phyloP scores from a whole-genome alignment of 35 echinoderm and acorn worm species.

The Heliocidaris erythrogramma region DNA sequence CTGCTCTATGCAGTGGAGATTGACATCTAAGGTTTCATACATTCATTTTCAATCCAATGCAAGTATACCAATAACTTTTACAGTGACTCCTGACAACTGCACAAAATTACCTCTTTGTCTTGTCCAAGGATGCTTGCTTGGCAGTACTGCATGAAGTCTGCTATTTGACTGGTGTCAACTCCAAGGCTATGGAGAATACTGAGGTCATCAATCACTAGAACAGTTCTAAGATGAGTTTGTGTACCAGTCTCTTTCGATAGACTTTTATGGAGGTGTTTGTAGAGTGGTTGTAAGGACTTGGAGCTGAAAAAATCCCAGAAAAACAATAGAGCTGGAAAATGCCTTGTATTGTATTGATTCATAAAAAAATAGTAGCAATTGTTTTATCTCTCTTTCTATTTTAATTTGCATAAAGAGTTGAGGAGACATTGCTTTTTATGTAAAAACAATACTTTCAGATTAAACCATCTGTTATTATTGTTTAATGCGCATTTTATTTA shows the following conservation, averaged over 20 bases:
- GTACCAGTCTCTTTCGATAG: neutral
- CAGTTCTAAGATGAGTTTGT: neutral
- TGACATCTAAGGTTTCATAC: no score
- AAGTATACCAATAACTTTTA: no score
- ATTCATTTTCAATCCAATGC: no score
- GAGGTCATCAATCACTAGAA: slow-evolving; percentile 55
- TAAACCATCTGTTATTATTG: no score
- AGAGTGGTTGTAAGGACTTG: slow-evolving; percentile 34
- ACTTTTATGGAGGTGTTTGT: slow-evolving; percentile 34
- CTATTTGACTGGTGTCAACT: slow-evolving; percentile 33
- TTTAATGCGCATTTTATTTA: no score
- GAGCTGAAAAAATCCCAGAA: neutral
- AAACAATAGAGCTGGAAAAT: neutral
- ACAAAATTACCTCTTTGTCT: neutral
- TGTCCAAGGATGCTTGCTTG: slow-evolving; percentile 5
- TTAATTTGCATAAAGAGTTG: no score
- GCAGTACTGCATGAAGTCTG: slow-evolving; percentile 59
- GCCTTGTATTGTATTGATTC: neutral
- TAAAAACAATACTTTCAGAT: no score
- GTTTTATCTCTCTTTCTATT: no score
- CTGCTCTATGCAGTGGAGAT: no score
- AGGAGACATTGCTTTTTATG: no score
- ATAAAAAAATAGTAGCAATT: no score
- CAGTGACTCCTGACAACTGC: neutral
- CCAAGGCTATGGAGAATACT: slow-evolving; percentile 53